phyloP scores from a whole-genome alignment of 2,888 invertebrate species.

The Hydrotaea diabolus region DNA sequence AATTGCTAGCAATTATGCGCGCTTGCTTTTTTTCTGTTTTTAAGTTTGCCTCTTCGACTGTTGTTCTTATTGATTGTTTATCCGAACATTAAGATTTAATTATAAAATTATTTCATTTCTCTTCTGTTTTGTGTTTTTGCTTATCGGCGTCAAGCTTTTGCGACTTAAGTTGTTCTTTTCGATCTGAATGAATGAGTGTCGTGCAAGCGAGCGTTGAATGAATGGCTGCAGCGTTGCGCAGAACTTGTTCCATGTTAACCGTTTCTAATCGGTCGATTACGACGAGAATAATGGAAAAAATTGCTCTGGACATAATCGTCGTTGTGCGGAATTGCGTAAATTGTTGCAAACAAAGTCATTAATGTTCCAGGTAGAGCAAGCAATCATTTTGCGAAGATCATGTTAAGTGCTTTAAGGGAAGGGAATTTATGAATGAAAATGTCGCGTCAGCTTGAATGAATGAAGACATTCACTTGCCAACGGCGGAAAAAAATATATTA shows the following conservation, averaged over 20 bases:
- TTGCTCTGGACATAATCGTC: slow-evolving; percentile 50
- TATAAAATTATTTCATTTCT: slow-evolving; percentile 55
- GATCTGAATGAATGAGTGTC: slow-evolving; percentile 5
- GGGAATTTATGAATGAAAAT: not conserved
- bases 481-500: no score
- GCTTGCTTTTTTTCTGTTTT: slow-evolving; percentile 6
- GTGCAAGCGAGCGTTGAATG: not conserved
- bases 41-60: not conserved
- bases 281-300: slow-evolving; percentile 48
- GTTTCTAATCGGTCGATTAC: slow-evolving; percentile 48
- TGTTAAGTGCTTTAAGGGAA: not conserved
- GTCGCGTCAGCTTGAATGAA: not conserved
- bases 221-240: slow-evolving; percentile 23
- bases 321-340: slow-evolving; percentile 42
- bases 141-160: slow-evolving; percentile 1
- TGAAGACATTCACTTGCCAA: not conserved
- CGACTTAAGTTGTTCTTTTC: not conserved
- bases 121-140: slow-evolving; percentile 23
- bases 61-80: slow-evolving; percentile 48
- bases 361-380: not conserved
- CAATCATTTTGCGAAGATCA: slow-evolving; percentile 5
- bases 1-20: slow-evolving; percentile 52
- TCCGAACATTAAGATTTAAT: slow-evolving; percentile 46
- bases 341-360: slow-evolving; percentile 50
- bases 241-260: slow-evolving; percentile 40